phyloP scores from a whole-genome alignment of 2,797 vertebrate genomes.

The Peromyscus eremicus region DNA sequence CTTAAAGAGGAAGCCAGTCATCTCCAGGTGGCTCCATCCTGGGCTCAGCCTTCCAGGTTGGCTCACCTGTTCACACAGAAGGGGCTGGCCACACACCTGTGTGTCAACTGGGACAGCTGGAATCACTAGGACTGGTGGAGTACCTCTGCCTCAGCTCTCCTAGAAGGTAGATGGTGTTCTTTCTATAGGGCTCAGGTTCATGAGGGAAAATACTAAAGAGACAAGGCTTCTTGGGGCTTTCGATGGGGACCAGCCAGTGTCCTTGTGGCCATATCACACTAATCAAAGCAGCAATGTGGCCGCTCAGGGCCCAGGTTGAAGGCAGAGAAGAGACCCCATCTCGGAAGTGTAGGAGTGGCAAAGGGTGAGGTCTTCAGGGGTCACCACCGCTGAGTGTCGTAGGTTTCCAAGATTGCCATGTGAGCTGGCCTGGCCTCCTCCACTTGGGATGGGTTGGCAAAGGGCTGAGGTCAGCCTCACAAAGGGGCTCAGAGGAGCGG shows the following conservation, averaged over 20 bases:
- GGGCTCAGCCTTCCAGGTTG: not conserved
- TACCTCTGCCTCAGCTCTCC: not conserved
- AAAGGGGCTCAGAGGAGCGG: not conserved
- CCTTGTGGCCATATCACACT: not conserved
- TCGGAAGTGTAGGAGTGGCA: not conserved
- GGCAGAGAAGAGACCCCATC: not conserved
- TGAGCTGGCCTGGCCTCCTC: not conserved
- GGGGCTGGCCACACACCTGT: not conserved
- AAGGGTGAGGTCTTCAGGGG: not conserved
- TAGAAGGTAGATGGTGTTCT: not conserved
- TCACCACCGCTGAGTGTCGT: accelerated
- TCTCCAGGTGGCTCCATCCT: not conserved
- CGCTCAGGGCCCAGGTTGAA: not conserved
- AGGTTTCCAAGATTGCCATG: not conserved
- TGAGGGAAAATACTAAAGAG: not conserved
- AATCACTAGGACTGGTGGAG: not conserved
- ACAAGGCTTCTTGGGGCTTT: too few species aligned
- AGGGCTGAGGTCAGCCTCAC: not conserved
- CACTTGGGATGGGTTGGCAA: not conserved
- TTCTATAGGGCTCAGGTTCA: not conserved
- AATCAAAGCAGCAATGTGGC: not conserved
- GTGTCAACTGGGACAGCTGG: not conserved
- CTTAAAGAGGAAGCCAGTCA: not conserved
- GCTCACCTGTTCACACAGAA: not conserved
- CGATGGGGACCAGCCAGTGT: accelerated